A percentile compares a stretch with the other conserved stretches of the same genome.
Conservation (phyloP, 2,797 vertebrate genomes). For the Phoebastria nigripes region DNA sequence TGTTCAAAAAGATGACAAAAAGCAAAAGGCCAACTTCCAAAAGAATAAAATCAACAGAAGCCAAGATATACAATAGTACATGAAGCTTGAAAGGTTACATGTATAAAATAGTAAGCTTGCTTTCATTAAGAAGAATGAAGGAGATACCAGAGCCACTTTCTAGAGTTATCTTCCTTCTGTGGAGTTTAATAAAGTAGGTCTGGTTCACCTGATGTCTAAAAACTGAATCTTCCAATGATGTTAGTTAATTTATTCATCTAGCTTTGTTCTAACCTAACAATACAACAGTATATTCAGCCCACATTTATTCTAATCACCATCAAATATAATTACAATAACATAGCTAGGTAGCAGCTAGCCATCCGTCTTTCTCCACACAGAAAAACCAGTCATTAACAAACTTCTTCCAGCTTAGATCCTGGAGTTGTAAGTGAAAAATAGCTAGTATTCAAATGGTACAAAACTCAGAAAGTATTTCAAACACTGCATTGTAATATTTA, state of each 20-base stretch:
- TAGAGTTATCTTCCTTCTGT: fast-evolving
- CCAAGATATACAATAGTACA: background rate
- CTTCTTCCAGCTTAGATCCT: background rate
- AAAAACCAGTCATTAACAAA: background rate
- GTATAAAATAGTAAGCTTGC: background rate
- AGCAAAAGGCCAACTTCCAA: background rate
- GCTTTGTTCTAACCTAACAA: background rate
- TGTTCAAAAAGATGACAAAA: background rate
- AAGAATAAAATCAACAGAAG: background rate
- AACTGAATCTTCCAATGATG: background rate
- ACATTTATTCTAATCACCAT: background rate
- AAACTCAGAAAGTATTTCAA: background rate
- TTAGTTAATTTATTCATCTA: background rate
- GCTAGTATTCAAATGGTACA: background rate
- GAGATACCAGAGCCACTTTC: background rate
- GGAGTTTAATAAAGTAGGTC: background rate
- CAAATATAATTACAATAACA: background rate
- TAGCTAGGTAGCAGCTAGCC: background rate
- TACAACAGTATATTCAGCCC: background rate
- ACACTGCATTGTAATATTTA: background rate
- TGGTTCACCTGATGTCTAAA: background rate
- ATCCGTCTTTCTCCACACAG: background rate
- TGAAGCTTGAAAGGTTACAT: background rate
- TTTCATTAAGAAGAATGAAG: background rate
- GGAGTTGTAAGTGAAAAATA: background rate